A percentile compares a stretch with the other conserved stretches of the same genome.
phyloP scores from a whole-genome alignment of 2,797 vertebrate genomes.

The Anisognathus igniventris region DNA sequence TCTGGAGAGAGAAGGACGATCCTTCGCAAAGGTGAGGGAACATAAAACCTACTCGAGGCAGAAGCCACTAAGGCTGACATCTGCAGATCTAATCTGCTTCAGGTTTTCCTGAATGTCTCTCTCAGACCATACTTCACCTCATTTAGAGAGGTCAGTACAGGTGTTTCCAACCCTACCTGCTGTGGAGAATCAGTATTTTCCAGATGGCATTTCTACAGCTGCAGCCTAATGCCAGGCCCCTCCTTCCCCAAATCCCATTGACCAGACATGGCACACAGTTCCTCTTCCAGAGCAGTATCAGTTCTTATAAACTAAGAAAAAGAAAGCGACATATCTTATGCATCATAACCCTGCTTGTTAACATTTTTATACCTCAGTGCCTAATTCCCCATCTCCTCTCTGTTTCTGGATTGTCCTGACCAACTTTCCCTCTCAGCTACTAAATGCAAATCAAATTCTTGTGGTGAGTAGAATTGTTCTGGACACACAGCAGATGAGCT shows the following conservation, averaged over 20 bases:
- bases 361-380: not conserved
- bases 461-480: not conserved
- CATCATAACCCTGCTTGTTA: not conserved
- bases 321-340: not conserved
- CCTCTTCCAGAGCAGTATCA: not conserved
- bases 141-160: not conserved
- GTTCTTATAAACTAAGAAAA: not conserved
- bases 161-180: not conserved
- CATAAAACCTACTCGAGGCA: not conserved
- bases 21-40: not conserved
- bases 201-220: not conserved
- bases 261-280: not conserved
- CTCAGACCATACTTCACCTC: not conserved
- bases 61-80: not conserved
- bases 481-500: not conserved
- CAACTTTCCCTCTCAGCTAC: not conserved
- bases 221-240: rapidly evolving
- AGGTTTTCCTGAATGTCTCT: not conserved
- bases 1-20: not conserved
- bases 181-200: not conserved
- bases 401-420: not conserved
- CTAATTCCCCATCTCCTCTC: not conserved
- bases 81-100: not conserved
- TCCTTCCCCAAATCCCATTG: not conserved
- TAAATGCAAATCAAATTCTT: not conserved